Evolutionary conservation across 2,113 vertebrate species (phyloP).

Genomic region (Neodon shergylaensis): DNA sequence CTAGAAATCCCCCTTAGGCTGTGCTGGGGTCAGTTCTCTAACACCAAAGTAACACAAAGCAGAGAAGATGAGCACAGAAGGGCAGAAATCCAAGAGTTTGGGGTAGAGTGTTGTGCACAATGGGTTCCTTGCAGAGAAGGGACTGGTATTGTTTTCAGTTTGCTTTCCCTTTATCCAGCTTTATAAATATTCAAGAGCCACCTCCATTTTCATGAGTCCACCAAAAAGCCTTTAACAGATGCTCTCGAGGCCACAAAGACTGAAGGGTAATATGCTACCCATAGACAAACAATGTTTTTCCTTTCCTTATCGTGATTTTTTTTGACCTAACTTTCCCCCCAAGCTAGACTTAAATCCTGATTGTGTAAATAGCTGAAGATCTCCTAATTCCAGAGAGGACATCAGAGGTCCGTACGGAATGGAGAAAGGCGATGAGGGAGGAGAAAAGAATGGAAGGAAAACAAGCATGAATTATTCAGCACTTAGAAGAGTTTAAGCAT

Average conservation of each 20-base stretch:
- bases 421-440: neutral
- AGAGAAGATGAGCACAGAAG: neutral
- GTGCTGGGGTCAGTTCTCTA: neutral
- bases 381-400: constrained; percentile 44
- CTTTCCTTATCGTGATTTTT: constrained; percentile 15
- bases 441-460: constrained; percentile 57
- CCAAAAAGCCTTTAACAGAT: neutral
- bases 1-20: neutral
- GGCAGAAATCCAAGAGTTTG: constrained; percentile 8
- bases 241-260: neutral
- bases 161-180: constrained; percentile 15
- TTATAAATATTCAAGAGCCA: neutral
- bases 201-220: neutral
- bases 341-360: constrained; percentile 41
- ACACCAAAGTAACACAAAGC: neutral
- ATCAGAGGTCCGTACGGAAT: neutral
- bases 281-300: constrained; percentile 32
- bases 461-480: constrained; percentile 69
- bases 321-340: constrained; percentile 19
- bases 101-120: constrained; percentile 7
- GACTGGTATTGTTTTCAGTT: neutral
- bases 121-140: constrained; percentile 24
- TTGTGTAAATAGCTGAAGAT: constrained; percentile 56
- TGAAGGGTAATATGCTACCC: neutral
- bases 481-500: constrained; percentile 53